Conservation (phyloP, 2,797 vertebrate species). For the Neopelma chrysocephalum region DNA sequence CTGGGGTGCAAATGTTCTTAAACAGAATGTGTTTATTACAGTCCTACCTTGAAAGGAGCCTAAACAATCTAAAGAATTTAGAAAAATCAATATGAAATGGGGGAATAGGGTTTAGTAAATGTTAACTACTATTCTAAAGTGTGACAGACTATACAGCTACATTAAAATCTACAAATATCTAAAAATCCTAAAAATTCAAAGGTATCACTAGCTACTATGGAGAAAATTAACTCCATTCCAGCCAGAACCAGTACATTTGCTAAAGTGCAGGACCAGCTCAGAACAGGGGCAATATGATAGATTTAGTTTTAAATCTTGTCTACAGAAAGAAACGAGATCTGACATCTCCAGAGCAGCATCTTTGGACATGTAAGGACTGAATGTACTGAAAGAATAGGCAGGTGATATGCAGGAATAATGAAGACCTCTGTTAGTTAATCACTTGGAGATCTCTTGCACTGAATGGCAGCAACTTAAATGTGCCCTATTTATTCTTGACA, state of each 20-base stretch:
- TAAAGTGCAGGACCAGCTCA: background rate
- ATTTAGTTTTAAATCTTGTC: background rate
- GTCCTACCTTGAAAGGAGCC: too few relatives aligned
- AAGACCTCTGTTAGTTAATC: background rate
- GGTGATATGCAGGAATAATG: rapidly evolving
- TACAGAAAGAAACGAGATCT: background rate
- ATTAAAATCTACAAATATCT: too few relatives aligned
- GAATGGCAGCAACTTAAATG: background rate
- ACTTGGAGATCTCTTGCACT: background rate
- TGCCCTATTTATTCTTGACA: background rate
- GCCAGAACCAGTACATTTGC: background rate
- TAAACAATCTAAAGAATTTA: too few relatives aligned
- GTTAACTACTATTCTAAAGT: too few relatives aligned
- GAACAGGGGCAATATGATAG: background rate
- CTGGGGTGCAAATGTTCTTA: too few relatives aligned
- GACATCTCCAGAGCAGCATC: background rate
- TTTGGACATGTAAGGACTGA: background rate
- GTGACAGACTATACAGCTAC: too few relatives aligned
- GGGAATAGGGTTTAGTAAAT: too few relatives aligned
- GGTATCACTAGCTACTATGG: background rate
- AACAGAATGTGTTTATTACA: too few relatives aligned
- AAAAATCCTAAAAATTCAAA: too few relatives aligned
- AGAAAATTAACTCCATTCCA: background rate
- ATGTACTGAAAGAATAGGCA: background rate
- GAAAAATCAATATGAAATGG: too few relatives aligned